Evolutionary conservation across 2,797 vertebrate species (phyloP).

Genomic region (Channallabes apus): DNA sequence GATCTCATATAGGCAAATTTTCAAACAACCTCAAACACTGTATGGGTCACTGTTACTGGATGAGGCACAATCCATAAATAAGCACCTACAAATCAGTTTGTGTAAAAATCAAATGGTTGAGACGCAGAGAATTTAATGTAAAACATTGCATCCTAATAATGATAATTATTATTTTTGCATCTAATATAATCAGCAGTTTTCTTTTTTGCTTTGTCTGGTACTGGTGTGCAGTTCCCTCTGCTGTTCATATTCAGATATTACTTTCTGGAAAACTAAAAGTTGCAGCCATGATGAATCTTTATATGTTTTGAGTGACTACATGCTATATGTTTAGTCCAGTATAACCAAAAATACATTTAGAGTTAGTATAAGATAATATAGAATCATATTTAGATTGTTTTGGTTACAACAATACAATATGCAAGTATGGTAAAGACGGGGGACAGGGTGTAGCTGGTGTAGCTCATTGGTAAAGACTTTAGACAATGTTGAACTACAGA

Average conservation of each 20-base stretch:
- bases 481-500: too few species aligned
- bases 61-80: not conserved
- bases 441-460: too few species aligned
- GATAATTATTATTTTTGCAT: not conserved
- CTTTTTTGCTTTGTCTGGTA: not conserved
- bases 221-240: constrained; percentile 10
- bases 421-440: not conserved
- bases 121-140: not conserved
- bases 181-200: too few species aligned
- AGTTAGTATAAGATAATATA: not conserved
- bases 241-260: not conserved
- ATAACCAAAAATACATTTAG: not conserved
- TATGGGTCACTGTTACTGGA: not conserved
- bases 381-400: not conserved
- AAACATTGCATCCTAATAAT: not conserved
- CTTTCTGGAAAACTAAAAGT: not conserved
- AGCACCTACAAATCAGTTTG: not conserved
- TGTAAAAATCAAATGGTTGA: not conserved
- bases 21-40: not conserved
- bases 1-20: not conserved
- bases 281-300: not conserved
- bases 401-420: not conserved
- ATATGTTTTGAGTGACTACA: not conserved
- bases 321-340: not conserved
- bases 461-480: too few species aligned